A percentile compares a stretch with the other conserved stretches of the same genome.
These are phyloP conservation scores for Odocoileus hemionus DNA, from an alignment of 2,113 vertebrate genomes.

Conservation along the genomic window DNA sequence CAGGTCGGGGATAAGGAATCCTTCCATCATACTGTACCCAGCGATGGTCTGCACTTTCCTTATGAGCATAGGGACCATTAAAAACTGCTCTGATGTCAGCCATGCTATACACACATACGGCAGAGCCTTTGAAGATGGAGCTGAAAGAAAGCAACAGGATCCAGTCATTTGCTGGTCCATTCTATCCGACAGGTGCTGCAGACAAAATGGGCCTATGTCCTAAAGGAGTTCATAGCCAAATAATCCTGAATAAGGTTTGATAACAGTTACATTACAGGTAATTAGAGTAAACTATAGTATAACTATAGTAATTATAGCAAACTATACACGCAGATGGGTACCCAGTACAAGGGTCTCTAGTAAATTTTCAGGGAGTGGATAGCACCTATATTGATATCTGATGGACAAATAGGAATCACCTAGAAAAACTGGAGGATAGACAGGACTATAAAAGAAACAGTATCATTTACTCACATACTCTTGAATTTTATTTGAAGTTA, in stretches of 20 bases:
- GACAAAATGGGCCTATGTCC: not conserved
- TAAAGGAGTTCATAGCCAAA: not conserved
- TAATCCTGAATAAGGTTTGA: not conserved
- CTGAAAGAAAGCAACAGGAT: conserved; percentile 74
- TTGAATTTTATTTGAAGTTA: not conserved
- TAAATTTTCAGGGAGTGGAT: not conserved
- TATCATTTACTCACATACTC: not conserved
- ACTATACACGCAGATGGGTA: not conserved
- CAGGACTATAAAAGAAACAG: not conserved
- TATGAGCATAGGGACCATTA: conserved; percentile 96
- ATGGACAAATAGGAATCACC: not conserved
- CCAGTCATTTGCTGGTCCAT: not conserved
- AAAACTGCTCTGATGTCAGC: conserved; percentile 94
- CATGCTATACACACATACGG: conserved; percentile 97
- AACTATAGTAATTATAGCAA: not conserved
- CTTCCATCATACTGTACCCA: conserved; percentile 96
- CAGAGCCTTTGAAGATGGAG: conserved; percentile 97
- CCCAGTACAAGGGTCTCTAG: not conserved
- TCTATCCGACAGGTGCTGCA: not conserved
- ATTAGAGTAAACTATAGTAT: not conserved
- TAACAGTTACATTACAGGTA: not conserved
- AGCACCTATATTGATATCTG: not conserved
- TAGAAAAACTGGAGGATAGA: not conserved
- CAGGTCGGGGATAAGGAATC: conserved; percentile 95
- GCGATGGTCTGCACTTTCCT: conserved; percentile 93